Evolutionary conservation across 2,113 vertebrate genomes (phyloP), one percentile per base, ranked within the genome.

Genomic region (Xenus cinereus): DNA sequence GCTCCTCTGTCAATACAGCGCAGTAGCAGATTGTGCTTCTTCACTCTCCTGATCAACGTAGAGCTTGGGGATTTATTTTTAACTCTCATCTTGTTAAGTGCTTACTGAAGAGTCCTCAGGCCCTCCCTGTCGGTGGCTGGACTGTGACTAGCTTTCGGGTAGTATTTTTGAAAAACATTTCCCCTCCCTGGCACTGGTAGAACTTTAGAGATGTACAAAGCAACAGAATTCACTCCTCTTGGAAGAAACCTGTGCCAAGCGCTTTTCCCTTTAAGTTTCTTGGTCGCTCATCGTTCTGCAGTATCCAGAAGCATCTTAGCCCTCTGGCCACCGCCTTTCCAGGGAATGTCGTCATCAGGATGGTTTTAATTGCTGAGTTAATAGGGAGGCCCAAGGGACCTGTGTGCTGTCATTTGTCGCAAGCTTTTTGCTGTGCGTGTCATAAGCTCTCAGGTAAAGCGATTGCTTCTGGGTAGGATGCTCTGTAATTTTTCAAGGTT

Each of bases 311-410:
- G 26, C 67, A 33, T 77, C 46, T 63, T 18, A 28, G 53, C n/a
- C 37, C 93, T 89, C 51, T 63, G 84, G 46, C 50, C 86, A 22
- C 13, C 0, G 0, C 51, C 56, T 64, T 72, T 54, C 56, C 62
- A 64, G 69, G 62, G 26, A 35, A 1, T 79, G 74, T 7, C 3
- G 1, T 84, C 77, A 48, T 7, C 0, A 0, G 85, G 23, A 0
- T 43, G 64, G 14, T 57, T 68, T 50, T 85, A 50, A 32, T 74
- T 77, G 67, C 64, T 84, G 84, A 82, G 75, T 4, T 62, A 3
- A 17, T 30, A 39, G 41, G 35, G 37, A 68, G 56, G 50, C 46
- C 37, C 50, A 14, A 13, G 66, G 75, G 33, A 45, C 17, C 19
- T 4, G 41, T 10, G 12, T 75, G 84, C 69, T 75, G 39, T 46